Base-by-base conservation (phyloP, 2,888 invertebrate species). In the Diarsia brunnea region DNA sequence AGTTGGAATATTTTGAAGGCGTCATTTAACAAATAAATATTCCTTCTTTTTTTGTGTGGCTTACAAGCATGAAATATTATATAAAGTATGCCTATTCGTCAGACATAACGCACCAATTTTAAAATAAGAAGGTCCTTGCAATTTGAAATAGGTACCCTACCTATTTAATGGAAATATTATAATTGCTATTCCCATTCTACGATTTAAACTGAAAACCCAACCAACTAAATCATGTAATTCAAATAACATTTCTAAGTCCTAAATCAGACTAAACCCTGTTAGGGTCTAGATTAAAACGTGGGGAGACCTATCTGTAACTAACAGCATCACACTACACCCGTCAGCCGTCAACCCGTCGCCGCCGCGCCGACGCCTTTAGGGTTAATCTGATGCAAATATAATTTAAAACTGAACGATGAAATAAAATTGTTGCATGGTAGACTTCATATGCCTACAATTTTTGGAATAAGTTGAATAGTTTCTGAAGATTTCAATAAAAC, bases 221-320 rank as follows among this genome's bases (percentile, higher is more conserved):
- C 43, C 43, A 58, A 19, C 8, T 38, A 21, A 70, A 64, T 31
- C 38, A 65, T 69, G 38, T 31, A 43, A 60, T 49, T 0, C 14
- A 53, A 81, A 67, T 67, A 27, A 58, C 21, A 58, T 64, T 51
- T 27, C 31, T 66, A 27, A 60, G 38, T 58, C 58, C 27, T 10
- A 69, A 80, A 69, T 58, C 61, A 27, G 12, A 63, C 58, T 49
- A 8, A 76, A 69, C 47, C 66, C 21, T 60, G 55, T 51, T 61
- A 63, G 49, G 63, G 69, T 51, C 31, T 67, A 61, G 63, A 77
- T 82, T 82, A 53, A 82, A 82, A 71, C 21, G 51, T 65, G n/a
- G 73, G 73, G 70, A 73, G 69, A 82, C 82, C 78, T 75, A 72
- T 81, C 69, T 85, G 55, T 7, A 47, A 2, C 55, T 71, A 77